phyloP scores from a whole-genome alignment of 2,113 vertebrate species.

The Phrynosoma platyrhinos region DNA sequence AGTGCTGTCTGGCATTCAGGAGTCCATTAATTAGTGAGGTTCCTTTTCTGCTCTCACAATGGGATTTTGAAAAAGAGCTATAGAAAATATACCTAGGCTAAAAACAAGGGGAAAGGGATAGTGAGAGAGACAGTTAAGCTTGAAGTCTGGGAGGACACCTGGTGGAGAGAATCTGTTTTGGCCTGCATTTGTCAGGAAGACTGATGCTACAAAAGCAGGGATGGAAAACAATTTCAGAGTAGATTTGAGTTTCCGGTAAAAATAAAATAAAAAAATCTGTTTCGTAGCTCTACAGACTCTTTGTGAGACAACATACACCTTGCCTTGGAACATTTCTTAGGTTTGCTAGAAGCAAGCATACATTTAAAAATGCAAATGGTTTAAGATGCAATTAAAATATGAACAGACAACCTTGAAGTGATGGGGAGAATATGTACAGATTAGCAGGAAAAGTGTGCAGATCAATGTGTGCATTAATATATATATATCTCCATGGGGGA shows the following conservation, averaged over 20 bases:
- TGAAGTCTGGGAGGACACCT: slow-evolving; percentile 1
- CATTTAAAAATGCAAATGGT: too few relatives aligned
- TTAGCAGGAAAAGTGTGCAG: too few relatives aligned
- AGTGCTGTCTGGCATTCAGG: slow-evolving; percentile 7
- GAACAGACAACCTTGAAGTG: too few relatives aligned
- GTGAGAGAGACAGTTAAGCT: background rate
- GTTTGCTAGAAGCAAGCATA: too few relatives aligned
- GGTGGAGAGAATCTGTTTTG: background rate
- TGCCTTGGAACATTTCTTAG: too few relatives aligned
- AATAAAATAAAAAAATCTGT: too few relatives aligned
- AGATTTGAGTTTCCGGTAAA: too few relatives aligned
- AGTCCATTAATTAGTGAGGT: slow-evolving; percentile 3
- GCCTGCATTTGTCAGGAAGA: background rate
- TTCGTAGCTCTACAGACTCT: background rate
- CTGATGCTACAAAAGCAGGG: background rate
- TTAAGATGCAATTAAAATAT: too few relatives aligned
- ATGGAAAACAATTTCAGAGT: background rate
- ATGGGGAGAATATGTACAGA: too few relatives aligned
- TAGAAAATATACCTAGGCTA: background rate
- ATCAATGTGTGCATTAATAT: too few relatives aligned
- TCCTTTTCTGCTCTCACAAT: background rate
- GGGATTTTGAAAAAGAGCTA: background rate
- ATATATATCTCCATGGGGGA: too few relatives aligned
- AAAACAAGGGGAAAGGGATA: background rate
- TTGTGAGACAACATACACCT: background rate